phyloP scores from a whole-genome alignment of 2,888 invertebrate species.

The Diarsia mendica region DNA sequence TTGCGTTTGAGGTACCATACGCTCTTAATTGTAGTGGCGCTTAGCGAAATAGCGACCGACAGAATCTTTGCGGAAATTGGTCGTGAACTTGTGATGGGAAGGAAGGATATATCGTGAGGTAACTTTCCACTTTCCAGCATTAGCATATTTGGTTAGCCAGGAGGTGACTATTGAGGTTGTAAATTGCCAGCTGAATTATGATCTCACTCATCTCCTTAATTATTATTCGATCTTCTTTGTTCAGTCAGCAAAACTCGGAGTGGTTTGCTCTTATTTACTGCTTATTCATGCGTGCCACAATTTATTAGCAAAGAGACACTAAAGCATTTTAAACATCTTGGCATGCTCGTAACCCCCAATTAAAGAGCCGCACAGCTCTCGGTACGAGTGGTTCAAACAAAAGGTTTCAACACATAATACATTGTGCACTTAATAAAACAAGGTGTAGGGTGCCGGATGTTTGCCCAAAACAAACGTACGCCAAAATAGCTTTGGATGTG shows the following conservation, averaged over 20 bases:
- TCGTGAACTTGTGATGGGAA: background rate
- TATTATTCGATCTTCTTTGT: constrained; percentile 9
- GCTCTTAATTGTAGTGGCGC: background rate
- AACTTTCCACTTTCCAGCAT: background rate
- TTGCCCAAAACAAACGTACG: constrained; percentile 78
- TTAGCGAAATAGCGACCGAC: background rate
- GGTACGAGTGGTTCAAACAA: constrained; percentile 62
- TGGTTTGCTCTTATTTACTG: constrained; percentile 23
- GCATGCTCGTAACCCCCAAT: constrained; percentile 58
- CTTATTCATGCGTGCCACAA: constrained; percentile 46
- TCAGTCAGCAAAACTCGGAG: constrained; percentile 29
- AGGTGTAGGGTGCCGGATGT: constrained; percentile 82
- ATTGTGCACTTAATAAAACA: constrained; percentile 78
- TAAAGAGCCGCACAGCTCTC: constrained; percentile 54
- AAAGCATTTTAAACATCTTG: constrained; percentile 51
- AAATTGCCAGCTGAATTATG: background rate
- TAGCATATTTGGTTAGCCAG: background rate
- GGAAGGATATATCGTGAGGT: background rate
- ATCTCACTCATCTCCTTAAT: background rate
- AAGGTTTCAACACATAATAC: constrained; percentile 72
- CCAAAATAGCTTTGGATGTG: constrained; percentile 80
- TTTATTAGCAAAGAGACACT: constrained; percentile 49
- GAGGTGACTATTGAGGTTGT: background rate
- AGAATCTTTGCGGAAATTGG: background rate
- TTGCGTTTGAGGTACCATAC: no score